Base-by-base conservation (phyloP, 2,113 vertebrate species). In the Plotosus lineatus region DNA sequence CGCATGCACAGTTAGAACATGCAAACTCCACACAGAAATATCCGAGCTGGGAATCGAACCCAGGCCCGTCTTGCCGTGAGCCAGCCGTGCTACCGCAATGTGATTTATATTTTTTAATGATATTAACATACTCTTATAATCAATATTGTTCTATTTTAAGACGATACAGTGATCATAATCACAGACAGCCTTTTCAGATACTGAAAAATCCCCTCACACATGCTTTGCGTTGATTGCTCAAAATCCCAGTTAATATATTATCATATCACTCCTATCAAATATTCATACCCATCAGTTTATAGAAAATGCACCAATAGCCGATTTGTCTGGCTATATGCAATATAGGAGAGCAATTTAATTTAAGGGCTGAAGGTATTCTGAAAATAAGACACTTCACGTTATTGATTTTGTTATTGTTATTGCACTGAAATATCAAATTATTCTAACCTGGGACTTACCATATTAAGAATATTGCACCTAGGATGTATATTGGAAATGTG, bases 341-440 rank as follows among this genome's bases (percentile, higher is more conserved):
- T 68, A 69, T 44, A 68, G 36, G 17, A 55, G 19, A 55, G 53
- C 76, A 69, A 79, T 82, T 75, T 85, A 44, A 68, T 79, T 31
- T 61, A 79, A 69, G 21, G 31, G 42, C n/a, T n/a, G 68, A 68
- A 56, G 78, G 12, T 61, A 69, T 83, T 65, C 69, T 66, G 82
- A 75, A 58, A 60, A 79, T 68, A 68, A 17, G 26, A 53, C 31
- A 7, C 28, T n/a, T 79, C 11, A 50, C 46, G 31, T 75, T 75
- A 79, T 61, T 65, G 80, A 77, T 85, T 85, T 82, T 74, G 17
- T 85, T 61, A 79, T 76, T 82, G 71, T 75, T 51, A 78, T 66
- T 68, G 69, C 46, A 31, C 40, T 73, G 78, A 83, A 69, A 83
- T 82, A 68, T 77, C 48, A 80, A 77, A 83, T 80, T 48, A 81